Conservation (phyloP, 2,888 invertebrate genomes). For the Acronicta psi region DNA sequence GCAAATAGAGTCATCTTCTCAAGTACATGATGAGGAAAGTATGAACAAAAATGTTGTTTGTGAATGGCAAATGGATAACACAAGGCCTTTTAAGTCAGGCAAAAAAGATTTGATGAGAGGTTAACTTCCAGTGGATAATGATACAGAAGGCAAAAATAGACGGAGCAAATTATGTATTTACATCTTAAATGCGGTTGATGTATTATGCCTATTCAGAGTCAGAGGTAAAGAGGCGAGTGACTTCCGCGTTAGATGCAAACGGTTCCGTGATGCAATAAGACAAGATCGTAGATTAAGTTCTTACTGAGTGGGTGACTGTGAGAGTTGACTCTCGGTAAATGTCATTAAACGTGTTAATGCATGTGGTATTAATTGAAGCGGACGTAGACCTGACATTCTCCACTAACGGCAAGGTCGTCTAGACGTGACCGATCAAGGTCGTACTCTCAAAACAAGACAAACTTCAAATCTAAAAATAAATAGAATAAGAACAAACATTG, state of each 20-base stretch:
- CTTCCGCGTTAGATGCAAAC: constrained; percentile 67
- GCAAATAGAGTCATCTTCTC: constrained; percentile 50
- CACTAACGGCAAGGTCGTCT: constrained; percentile 72
- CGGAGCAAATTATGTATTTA: constrained; percentile 48
- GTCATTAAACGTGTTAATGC: constrained; percentile 62
- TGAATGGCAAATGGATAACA: constrained; percentile 40
- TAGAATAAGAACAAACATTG: constrained; percentile 45
- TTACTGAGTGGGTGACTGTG: constrained; percentile 56
- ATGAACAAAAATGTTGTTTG: constrained; percentile 39
- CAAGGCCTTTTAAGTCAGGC: constrained; percentile 45
- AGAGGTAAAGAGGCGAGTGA: constrained; percentile 44
- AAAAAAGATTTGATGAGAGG: constrained; percentile 27
- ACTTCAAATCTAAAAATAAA: constrained; percentile 50
- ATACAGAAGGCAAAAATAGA: constrained; percentile 32
- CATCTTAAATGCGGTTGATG: constrained; percentile 49
- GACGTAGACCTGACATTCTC: constrained; percentile 73
- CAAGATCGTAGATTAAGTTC: constrained; percentile 55
- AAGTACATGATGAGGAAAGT: constrained; percentile 46
- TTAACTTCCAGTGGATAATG: constrained; percentile 28
- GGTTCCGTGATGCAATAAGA: constrained; percentile 68
- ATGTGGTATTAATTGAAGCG: constrained; percentile 65
- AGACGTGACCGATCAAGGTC: constrained; percentile 74
- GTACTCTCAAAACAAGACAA: constrained; percentile 62
- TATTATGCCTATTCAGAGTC: constrained; percentile 34
- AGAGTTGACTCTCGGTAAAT: constrained; percentile 67